Conservation (phyloP, 2,113 vertebrate species). For the Dromiciops gliroides region DNA sequence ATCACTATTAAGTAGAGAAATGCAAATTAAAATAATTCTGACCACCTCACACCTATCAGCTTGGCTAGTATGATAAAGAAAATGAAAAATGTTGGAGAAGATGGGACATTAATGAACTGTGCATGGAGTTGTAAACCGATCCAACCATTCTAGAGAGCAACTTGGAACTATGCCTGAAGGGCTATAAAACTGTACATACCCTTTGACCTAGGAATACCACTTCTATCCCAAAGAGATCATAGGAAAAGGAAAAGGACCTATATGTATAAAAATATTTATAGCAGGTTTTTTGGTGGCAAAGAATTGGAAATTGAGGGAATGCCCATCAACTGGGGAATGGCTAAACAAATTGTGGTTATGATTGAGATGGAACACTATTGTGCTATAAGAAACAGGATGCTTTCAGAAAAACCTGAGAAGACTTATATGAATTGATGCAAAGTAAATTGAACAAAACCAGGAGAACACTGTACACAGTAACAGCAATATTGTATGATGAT, state of each 20-base stretch:
- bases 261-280: neutral
- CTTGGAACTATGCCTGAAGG: neutral
- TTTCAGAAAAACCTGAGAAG: neutral
- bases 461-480: neutral
- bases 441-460: neutral
- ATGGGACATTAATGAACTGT: neutral
- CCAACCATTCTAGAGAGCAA: neutral
- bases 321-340: neutral
- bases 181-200: neutral
- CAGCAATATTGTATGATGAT: neutral
- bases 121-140: neutral
- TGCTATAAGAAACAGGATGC: neutral
- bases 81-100: too few relatives aligned
- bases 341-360: neutral
- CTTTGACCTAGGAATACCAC: too few relatives aligned
- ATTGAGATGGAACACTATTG: neutral
- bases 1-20: too few relatives aligned
- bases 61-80: too few relatives aligned
- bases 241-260: neutral
- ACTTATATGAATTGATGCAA: neutral
- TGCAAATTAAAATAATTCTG: too few relatives aligned
- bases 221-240: neutral
- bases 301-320: neutral
- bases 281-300: neutral
- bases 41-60: too few relatives aligned